A percentile compares a stretch with the other conserved stretches of the same genome.
Conservation (phyloP, 2,797 vertebrate species). For the Lithobates pipiens region DNA sequence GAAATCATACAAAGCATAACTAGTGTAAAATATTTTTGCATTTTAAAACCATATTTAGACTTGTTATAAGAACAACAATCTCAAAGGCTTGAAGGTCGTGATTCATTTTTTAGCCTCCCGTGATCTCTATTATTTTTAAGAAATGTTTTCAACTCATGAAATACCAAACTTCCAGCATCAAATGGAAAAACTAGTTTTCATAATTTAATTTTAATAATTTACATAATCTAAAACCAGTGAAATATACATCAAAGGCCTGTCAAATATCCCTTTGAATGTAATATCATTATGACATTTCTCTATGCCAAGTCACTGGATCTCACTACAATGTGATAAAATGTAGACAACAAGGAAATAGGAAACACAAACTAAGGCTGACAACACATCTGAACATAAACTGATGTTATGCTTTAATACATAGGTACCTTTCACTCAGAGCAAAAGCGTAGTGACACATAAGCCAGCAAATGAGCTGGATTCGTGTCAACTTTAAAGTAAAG, state of each 20-base stretch:
- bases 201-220: not conserved
- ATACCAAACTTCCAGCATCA: not conserved
- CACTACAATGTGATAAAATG: not conserved
- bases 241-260: constrained; percentile 4
- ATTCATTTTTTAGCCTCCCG: too few relatives aligned
- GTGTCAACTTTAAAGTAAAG: not conserved
- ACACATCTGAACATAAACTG: not conserved
- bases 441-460: not conserved
- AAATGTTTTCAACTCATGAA: not conserved
- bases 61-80: not conserved
- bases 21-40: too few relatives aligned
- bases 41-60: not conserved
- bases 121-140: not conserved
- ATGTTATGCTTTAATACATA: not conserved
- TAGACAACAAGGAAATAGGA: not conserved
- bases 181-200: not conserved
- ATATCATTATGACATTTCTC: constrained; percentile 3
- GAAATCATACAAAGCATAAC: too few relatives aligned
- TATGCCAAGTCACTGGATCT: not conserved
- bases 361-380: constrained; percentile 5
- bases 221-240: not conserved
- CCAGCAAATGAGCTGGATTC: constrained; percentile 2
- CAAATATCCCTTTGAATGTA: not conserved
- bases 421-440: not conserved
- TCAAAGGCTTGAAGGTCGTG: not conserved